phyloP scores from a whole-genome alignment of 2,888 invertebrate species.

The Cyclophora albipunctata region DNA sequence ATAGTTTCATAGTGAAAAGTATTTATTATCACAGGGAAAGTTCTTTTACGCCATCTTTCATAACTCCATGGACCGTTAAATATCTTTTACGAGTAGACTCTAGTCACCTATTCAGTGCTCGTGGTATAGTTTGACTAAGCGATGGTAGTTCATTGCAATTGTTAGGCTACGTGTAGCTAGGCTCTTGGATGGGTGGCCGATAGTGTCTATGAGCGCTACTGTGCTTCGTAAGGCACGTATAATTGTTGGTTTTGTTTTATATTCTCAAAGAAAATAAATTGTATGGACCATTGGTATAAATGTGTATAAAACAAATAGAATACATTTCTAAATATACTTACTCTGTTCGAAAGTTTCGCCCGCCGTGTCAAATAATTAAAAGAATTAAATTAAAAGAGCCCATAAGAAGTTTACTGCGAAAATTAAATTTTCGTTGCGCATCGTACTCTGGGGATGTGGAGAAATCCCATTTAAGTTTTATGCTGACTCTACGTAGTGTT shows the following conservation, averaged over 20 bases:
- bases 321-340: too few species aligned
- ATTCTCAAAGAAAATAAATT: too few species aligned
- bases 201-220: too few species aligned
- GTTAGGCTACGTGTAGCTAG: too few species aligned
- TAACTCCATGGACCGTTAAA: conserved; percentile 57
- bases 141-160: too few species aligned
- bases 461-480: conserved; percentile 19
- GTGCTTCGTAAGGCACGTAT: too few species aligned
- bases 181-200: too few species aligned
- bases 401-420: conserved; percentile 49
- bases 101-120: too few species aligned
- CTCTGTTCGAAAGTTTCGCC: conserved; percentile 34
- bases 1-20: conserved; percentile 33
- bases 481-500: conserved; percentile 2
- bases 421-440: conserved; percentile 52
- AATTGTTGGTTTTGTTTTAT: too few species aligned
- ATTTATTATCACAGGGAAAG: conserved; percentile 39
- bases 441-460: conserved; percentile 18
- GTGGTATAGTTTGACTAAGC: too few species aligned
- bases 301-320: too few species aligned
- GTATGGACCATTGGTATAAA: too few species aligned
- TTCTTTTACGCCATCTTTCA: conserved; percentile 39
- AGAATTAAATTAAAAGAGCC: conserved; percentile 52
- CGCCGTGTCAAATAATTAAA: conserved; percentile 53
- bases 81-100: conserved; percentile 23